Percentiles rank a stretch among this genome's conserved stretches.
These are phyloP conservation scores for Phainopepla nitens DNA, from an alignment of 2,113 vertebrate genomes.

Conservation along the genomic window DNA sequence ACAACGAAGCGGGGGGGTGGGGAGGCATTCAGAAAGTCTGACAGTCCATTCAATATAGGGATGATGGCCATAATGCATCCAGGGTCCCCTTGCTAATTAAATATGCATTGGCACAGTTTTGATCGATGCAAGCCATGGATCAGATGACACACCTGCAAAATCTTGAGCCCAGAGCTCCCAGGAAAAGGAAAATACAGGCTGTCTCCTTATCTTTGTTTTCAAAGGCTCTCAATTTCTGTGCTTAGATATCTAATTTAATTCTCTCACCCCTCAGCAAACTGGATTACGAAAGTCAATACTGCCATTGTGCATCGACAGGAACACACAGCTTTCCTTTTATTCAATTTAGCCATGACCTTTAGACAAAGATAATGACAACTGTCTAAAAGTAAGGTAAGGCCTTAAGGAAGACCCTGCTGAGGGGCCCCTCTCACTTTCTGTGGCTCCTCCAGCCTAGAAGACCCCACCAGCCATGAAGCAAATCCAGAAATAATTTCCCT, in stretches of 20 bases:
- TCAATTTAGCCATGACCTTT: conserved; percentile 88
- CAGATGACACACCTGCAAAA: conserved; percentile 92
- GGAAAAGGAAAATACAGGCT: conserved; percentile 79
- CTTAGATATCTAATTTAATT: conserved; percentile 92
- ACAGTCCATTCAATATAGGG: conserved; percentile 86
- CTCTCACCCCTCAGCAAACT: conserved; percentile 89
- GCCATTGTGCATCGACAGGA: conserved; percentile 84
- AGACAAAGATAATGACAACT: conserved; percentile 86
- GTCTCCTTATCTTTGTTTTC: conserved; percentile 84
- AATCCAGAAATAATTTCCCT: background rate
- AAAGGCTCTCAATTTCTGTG: conserved; percentile 87
- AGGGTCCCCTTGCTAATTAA: conserved; percentile 91
- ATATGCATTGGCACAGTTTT: conserved; percentile 91
- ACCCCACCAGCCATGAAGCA: background rate
- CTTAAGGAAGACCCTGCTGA: conserved; percentile 63
- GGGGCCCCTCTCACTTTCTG: background rate
- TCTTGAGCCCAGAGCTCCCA: conserved; percentile 84
- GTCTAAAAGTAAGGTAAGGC: conserved; percentile 79
- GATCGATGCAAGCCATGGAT: conserved; percentile 89
- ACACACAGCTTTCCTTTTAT: conserved; percentile 86
- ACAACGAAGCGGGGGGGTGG: conserved; percentile 75
- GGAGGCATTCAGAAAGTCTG: conserved; percentile 84
- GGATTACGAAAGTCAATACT: conserved; percentile 89
- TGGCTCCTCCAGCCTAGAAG: background rate
- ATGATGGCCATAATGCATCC: conserved; percentile 84